Evolutionary conservation across 2,888 invertebrate species (phyloP), one percentile per base, ranked within the genome.

Genomic region (Axea sp.): DNA sequence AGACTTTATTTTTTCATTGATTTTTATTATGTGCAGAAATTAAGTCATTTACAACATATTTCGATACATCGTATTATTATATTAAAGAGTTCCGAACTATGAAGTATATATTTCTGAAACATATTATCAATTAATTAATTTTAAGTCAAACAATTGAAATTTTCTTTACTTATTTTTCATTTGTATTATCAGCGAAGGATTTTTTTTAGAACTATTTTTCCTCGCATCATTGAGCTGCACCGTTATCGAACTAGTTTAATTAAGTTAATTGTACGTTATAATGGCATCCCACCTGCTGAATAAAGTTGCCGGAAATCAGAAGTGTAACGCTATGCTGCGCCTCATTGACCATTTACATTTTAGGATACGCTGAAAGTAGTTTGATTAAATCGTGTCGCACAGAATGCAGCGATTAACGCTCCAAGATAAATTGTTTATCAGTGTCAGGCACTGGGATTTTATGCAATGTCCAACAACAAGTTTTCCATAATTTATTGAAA

Each of bases 321-420:
- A 17, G 47, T 31, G 28, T 28, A 33, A 51, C 35, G 19, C 8
- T 14, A 24, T 5, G 14, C 8, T 19, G 35, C 1, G 0, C 8
- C 35, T 49, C 15, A 51, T 35, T 28, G 30, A 45, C 45, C 30
- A 45, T 45, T 43, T 43, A 43, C 30, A 19, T 17, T 30, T 47
- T 28, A 43, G 15, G 9, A 47, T 30, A 31, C 11, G 19, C 17
- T 14, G 3, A 12, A 49, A 49, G 31, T 33, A 33, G 49, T 49
- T 49, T 49, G 33, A 49, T 49, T 49, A 49, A 49, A 49, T 19
- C 49, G 12, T 22, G 7, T 15, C 2, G 7, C 15, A 3, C 7
- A 7, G 3, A 33, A 3, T 19, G n/a, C 6, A 3, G 22, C 8
- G 33, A 49, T 49, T 49, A 33, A 33, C 31, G 22, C 33, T 22